phyloP scores from a whole-genome alignment of 2,113 vertebrate species.

The Rhombomys opimus region DNA sequence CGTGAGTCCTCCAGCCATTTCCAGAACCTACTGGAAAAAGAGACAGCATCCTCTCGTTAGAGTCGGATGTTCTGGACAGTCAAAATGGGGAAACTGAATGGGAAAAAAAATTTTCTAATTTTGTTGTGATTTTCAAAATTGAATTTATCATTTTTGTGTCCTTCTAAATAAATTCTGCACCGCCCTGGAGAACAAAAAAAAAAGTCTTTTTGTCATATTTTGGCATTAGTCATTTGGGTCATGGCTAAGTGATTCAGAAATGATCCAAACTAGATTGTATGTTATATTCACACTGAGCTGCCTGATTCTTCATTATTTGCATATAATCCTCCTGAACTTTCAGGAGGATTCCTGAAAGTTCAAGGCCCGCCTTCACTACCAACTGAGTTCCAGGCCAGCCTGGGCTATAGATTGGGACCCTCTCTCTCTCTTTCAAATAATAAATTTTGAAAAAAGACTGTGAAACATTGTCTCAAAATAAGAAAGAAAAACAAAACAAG shows the following conservation, averaged over 20 bases:
- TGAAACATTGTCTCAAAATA: neutral
- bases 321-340: too few species aligned
- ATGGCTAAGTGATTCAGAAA: neutral
- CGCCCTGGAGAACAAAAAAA: neutral
- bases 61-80: neutral
- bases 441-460: neutral
- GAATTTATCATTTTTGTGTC: conserved; percentile 34
- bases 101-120: conserved; percentile 59
- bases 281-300: conserved; percentile 7
- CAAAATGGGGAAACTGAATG: conserved; percentile 46
- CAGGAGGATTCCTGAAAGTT: neutral
- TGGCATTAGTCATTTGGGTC: neutral
- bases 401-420: neutral
- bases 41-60: conserved; percentile 1
- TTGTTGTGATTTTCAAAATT: conserved; percentile 45
- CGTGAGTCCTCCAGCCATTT: neutral
- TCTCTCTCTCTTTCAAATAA: neutral
- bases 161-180: conserved; percentile 36
- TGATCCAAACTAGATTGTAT: neutral
- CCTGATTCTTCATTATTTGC: neutral
- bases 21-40: conserved; percentile 24
- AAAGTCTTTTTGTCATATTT: neutral
- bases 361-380: neutral
- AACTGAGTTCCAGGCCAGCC: neutral
- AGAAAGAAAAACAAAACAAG: neutral